A percentile compares a stretch with the other conserved stretches of the same genome.
phyloP scores from a whole-genome alignment of 2,888 invertebrate genomes.

The Noctua comes region DNA sequence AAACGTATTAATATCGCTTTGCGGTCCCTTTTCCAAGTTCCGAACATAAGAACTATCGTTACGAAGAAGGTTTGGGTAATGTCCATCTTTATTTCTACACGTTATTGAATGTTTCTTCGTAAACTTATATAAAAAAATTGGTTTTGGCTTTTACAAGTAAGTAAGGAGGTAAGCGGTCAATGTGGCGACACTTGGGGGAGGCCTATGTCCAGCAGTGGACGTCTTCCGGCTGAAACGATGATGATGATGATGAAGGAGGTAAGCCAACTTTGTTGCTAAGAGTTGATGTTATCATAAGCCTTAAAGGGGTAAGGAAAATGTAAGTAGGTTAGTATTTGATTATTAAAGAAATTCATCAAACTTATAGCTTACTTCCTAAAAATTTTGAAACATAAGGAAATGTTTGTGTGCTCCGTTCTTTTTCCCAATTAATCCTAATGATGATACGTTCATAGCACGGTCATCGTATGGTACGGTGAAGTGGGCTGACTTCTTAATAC shows the following conservation, averaged over 20 bases:
- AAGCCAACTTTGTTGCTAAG: background rate
- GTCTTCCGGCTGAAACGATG: too few relatives aligned
- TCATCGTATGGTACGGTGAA: background rate
- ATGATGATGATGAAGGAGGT: too few relatives aligned
- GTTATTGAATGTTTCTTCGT: slow-evolving; percentile 15
- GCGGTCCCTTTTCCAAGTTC: slow-evolving; percentile 43
- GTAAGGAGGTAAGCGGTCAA: background rate
- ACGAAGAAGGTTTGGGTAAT: slow-evolving; percentile 37
- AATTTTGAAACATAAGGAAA: background rate
- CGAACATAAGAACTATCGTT: slow-evolving; percentile 48
- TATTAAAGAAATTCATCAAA: background rate
- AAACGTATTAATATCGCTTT: slow-evolving; percentile 57
- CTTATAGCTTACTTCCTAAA: background rate
- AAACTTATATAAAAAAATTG: background rate
- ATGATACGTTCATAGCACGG: background rate
- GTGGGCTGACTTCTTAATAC: background rate
- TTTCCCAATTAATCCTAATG: background rate
- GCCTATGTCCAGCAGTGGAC: too few relatives aligned
- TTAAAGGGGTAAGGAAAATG: background rate
- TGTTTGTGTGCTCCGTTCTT: background rate
- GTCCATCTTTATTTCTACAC: slow-evolving; percentile 35
- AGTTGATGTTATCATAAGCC: background rate
- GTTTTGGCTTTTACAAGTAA: background rate
- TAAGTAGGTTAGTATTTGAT: background rate
- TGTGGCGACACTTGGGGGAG: too few relatives aligned